Evolutionary conservation across 2,888 invertebrate genomes (phyloP).

Genomic region (Megaustenia siamemsis): DNA sequence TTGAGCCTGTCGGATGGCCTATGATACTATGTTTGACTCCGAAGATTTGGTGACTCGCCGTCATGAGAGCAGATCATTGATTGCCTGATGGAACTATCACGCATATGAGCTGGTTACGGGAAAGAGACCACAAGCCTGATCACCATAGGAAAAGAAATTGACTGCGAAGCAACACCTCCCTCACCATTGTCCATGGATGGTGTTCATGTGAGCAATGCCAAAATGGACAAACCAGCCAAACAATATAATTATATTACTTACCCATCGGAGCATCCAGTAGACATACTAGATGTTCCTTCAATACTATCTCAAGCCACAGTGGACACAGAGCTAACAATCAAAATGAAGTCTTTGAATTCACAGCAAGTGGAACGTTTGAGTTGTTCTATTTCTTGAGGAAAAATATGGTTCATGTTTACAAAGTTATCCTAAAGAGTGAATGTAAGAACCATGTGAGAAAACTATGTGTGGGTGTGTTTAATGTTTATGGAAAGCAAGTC

Average conservation of each 20-base stretch:
- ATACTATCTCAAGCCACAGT: background rate
- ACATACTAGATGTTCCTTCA: too few species aligned
- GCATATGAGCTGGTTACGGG: slow-evolving; percentile 87
- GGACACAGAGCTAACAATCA: slow-evolving; percentile 5
- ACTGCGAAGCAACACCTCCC: slow-evolving; percentile 84
- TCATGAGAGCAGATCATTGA: slow-evolving; percentile 90
- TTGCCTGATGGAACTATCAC: slow-evolving; percentile 91
- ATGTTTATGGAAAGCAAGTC: too few species aligned
- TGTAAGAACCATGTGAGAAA: too few species aligned
- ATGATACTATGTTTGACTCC: slow-evolving; percentile 92
- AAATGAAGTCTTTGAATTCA: slow-evolving; percentile 4
- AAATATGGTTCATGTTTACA: background rate
- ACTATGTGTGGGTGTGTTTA: too few species aligned
- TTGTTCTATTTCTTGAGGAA: slow-evolving; percentile 24
- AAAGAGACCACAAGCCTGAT: slow-evolving; percentile 91
- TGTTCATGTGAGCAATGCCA: background rate
- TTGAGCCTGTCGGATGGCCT: slow-evolving; percentile 90
- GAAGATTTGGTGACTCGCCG: slow-evolving; percentile 92
- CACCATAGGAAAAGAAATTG: slow-evolving; percentile 91
- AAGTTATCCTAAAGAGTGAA: too few species aligned
- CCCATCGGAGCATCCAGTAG: background rate
- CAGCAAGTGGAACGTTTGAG: background rate
- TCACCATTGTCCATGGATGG: background rate
- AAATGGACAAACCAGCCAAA: background rate
- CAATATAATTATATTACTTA: background rate